These are phyloP conservation scores for Serinus canaria DNA, from an alignment of 2,113 vertebrate genomes.

Conservation along the genomic window DNA sequence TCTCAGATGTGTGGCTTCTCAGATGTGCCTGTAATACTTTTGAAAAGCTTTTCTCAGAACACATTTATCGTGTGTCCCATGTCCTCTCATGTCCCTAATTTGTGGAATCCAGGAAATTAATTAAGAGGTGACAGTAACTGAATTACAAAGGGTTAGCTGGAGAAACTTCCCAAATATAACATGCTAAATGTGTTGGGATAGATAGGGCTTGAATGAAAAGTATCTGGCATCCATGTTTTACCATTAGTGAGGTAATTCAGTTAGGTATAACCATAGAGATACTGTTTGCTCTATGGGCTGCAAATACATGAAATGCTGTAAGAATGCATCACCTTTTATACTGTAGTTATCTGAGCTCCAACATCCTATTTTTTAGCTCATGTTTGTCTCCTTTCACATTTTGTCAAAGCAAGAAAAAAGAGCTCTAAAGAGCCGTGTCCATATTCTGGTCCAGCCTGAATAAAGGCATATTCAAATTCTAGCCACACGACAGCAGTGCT, in stretches of 20 bases:
- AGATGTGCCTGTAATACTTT: not conserved
- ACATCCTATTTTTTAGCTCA: not conserved
- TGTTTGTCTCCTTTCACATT: not conserved
- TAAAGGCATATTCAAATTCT: not conserved
- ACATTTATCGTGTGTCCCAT: not conserved
- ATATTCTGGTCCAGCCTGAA: not conserved
- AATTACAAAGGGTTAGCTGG: not conserved
- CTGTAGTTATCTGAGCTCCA: not conserved
- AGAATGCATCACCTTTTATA: not conserved
- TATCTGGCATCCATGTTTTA: not conserved
- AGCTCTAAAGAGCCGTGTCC: not conserved
- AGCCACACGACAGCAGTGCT: accelerated
- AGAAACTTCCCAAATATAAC: not conserved
- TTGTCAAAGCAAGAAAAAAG: not conserved
- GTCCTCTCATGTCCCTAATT: not conserved
- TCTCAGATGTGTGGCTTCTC: not conserved
- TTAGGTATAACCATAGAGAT: not conserved
- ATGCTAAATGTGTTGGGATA: not conserved
- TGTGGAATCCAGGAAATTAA: not conserved
- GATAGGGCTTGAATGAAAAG: not conserved
- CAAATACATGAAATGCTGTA: not conserved
- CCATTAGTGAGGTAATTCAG: not conserved
- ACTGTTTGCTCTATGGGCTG: not conserved
- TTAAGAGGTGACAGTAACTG: not conserved
- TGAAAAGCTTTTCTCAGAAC: not conserved